These are phyloP conservation scores for Scaptomyza parva DNA, from an alignment of 2,888 invertebrate genomes.

Conservation along the genomic window DNA sequence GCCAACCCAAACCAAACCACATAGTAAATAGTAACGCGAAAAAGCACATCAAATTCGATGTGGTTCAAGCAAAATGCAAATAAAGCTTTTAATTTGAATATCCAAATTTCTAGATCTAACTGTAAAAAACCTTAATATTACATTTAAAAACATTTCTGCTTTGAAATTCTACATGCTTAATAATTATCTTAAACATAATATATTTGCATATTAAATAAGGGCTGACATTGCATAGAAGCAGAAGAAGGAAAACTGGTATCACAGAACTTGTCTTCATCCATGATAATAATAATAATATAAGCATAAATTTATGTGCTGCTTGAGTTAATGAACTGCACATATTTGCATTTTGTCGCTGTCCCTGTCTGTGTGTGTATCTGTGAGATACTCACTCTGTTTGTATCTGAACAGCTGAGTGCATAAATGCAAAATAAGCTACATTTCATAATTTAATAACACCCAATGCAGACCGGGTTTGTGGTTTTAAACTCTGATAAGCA, in stretches of 20 bases:
- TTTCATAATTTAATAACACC: slow-evolving; percentile 62
- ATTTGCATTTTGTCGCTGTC: slow-evolving; percentile 43
- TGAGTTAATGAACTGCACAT: slow-evolving; percentile 71
- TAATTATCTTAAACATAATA: not conserved
- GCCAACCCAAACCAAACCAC: slow-evolving; percentile 33
- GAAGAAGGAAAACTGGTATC: no score
- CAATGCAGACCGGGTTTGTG: slow-evolving; percentile 2
- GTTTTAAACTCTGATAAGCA: slow-evolving; percentile 33
- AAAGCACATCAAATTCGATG: slow-evolving; percentile 18
- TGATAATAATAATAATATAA: slow-evolving; percentile 37
- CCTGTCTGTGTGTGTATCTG: slow-evolving; percentile 15
- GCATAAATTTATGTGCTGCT: slow-evolving; percentile 53
- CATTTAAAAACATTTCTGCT: slow-evolving; percentile 13
- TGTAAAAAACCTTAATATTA: no score
- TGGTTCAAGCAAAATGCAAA: slow-evolving; percentile 7
- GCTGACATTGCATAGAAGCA: slow-evolving; percentile 29
- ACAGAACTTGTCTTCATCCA: slow-evolving; percentile 21
- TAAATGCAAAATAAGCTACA: slow-evolving; percentile 72
- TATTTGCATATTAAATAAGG: slow-evolving; percentile 6
- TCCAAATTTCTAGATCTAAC: not conserved
- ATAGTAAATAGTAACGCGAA: slow-evolving; percentile 58
- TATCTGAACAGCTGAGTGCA: slow-evolving; percentile 25
- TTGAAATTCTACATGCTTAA: slow-evolving; percentile 1
- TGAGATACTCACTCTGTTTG: slow-evolving; percentile 1
- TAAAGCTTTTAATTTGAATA: slow-evolving; percentile 4